A percentile compares a stretch with the other conserved stretches of the same genome.
Evolutionary conservation across 2,888 invertebrate genomes (phyloP).

Genomic region (Megastigmus dorsalis): DNA sequence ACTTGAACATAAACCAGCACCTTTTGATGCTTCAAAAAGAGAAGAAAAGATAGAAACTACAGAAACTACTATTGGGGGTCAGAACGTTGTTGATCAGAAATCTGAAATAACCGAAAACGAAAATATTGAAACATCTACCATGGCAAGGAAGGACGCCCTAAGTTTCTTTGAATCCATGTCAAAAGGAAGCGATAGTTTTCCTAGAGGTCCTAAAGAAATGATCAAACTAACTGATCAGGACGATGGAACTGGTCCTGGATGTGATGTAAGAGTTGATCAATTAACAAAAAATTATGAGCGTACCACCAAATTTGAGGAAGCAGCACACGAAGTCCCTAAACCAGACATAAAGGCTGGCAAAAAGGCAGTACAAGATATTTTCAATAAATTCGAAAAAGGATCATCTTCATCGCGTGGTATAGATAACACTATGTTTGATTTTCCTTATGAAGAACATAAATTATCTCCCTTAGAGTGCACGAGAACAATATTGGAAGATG

Average conservation of each 20-base stretch:
- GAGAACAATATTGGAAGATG: slow-evolving; percentile 67
- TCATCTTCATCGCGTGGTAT: slow-evolving; percentile 63
- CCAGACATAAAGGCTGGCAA: slow-evolving; percentile 63
- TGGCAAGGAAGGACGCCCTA: slow-evolving; percentile 80
- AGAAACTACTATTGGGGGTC: slow-evolving; percentile 37
- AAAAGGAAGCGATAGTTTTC: slow-evolving; percentile 70
- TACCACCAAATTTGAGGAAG: slow-evolving; percentile 68
- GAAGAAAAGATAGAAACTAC: slow-evolving; percentile 58
- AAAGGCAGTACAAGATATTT: slow-evolving; percentile 68
- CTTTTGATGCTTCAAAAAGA: slow-evolving; percentile 57
- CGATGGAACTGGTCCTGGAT: slow-evolving; percentile 64
- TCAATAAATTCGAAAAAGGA: slow-evolving; percentile 68
- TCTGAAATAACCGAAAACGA: slow-evolving; percentile 66
- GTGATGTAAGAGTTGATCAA: slow-evolving; percentile 70
- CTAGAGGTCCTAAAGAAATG: slow-evolving; percentile 73
- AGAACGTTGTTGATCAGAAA: slow-evolving; percentile 58
- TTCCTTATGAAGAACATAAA: slow-evolving; percentile 70
- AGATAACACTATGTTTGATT: slow-evolving; percentile 70
- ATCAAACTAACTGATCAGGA: slow-evolving; percentile 67
- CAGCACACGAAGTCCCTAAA: slow-evolving; percentile 49
- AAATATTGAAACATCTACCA: slow-evolving; percentile 77
- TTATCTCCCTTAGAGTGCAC: slow-evolving; percentile 64
- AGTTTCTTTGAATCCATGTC: slow-evolving; percentile 82
- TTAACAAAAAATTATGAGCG: slow-evolving; percentile 71
- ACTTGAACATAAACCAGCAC: slow-evolving; percentile 70